Base-by-base conservation (phyloP, 2,113 vertebrate species). In the Epinephelus moara region DNA sequence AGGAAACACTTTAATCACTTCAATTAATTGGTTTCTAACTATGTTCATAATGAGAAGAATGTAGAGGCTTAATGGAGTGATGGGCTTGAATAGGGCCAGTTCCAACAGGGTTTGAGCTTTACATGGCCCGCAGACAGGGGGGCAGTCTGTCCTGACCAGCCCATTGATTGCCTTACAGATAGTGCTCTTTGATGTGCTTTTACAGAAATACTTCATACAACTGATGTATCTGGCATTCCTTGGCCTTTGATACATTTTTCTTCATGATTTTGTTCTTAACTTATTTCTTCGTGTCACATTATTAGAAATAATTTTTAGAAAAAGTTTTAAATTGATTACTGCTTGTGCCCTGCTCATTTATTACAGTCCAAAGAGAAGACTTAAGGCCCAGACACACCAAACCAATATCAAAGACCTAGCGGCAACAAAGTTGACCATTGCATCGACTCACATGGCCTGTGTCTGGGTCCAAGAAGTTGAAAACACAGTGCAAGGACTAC, bases 21-120 rank as follows among this genome's bases (percentile, higher is more conserved):
- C 82, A 88, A 90, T 93, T 94, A 95, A 94, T 94, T 93, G 90
- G 88, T 89, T 86, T 92, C 81, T 85, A 91, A 88, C 75, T 93
- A 88, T 85, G 89, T 85, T 86, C 85, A 91, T 88, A 84, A 85
- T 81, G 72, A 88, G 84, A 88, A 88, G 84, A 91, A 92, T 86
- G 75, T 84, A 88, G 25, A 37, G 75, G 77, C 83, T 85, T 86
- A 85, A 89, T 80, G 66, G 84, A 80, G 62, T 73, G 68, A 80
- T 70, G 71, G 73, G 56, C 56, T 82, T 86, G 84, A 92, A 90
- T 72, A 19, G 33, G 81, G 45, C 9, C 70, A 67, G 70, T 71
- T 88, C 70, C 57, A 66, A 80, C 78, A 84, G 75, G 76, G 73
- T 85, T 77, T 69, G 59, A 73, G 30, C 57, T 84, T 42, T 53